These are phyloP conservation scores for Oreohelix idahoensis DNA, from an alignment of 1,140 invertebrate species.

Conservation along the genomic window DNA sequence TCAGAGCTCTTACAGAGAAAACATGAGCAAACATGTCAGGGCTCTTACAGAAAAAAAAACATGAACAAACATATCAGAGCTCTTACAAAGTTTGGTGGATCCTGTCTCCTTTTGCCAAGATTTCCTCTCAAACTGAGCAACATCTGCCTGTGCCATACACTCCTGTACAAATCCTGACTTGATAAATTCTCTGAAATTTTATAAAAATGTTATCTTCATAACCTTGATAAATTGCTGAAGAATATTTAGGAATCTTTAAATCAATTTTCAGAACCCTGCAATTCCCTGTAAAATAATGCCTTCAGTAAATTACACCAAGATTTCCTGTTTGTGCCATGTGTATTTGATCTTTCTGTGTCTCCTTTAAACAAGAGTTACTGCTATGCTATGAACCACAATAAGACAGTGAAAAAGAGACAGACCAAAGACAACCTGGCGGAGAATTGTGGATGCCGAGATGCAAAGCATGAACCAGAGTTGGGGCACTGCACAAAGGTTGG, in stretches of 20 bases:
- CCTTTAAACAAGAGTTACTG: too few species aligned
- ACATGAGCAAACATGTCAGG: too few species aligned
- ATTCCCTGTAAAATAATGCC: too few species aligned
- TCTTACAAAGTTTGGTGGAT: constrained; percentile 28
- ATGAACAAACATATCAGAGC: not conserved
- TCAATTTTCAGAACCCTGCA: too few species aligned
- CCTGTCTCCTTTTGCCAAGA: constrained; percentile 48
- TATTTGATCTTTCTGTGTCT: too few species aligned
- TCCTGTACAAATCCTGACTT: constrained; percentile 54
- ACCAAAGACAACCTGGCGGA: not conserved
- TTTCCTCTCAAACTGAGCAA: constrained; percentile 59
- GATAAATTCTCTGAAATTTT: constrained; percentile 53
- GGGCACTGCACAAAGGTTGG: not conserved
- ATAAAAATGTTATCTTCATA: not conserved
- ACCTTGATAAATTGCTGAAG: too few species aligned
- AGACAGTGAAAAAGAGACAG: not conserved
- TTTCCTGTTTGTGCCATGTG: too few species aligned
- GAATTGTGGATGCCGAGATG: not conserved
- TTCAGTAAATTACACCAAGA: too few species aligned
- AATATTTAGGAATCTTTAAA: too few species aligned
- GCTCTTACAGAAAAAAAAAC: not conserved
- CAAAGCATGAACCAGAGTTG: not conserved
- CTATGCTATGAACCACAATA: not conserved
- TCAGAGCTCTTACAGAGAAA: too few species aligned
- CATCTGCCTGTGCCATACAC: constrained; percentile 63